phyloP scores from a whole-genome alignment of 2,113 vertebrate species.

The Nothoprocta perdicaria region DNA sequence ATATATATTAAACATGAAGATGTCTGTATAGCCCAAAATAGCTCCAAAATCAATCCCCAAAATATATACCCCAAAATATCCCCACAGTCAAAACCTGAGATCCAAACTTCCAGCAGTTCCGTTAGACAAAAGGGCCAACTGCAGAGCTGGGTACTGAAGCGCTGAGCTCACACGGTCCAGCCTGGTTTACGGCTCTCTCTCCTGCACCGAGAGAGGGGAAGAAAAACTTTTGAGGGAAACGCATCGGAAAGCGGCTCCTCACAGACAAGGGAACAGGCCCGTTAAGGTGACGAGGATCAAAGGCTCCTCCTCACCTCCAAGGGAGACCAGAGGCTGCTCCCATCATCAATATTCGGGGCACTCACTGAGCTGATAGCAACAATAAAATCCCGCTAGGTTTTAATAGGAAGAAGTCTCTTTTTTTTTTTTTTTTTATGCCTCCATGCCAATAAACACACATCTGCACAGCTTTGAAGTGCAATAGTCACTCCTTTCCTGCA shows the following conservation, averaged over 20 bases:
- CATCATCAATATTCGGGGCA: too few species aligned
- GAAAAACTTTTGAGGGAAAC: accelerated
- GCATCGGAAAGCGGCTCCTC: not conserved
- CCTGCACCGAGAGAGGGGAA: not conserved
- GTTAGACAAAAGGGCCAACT: not conserved
- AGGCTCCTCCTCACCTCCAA: not conserved
- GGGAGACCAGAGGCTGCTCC: not conserved
- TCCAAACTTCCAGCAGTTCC: not conserved
- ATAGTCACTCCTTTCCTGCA: not conserved
- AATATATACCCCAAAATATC: too few species aligned
- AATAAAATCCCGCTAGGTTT: not conserved
- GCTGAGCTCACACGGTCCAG: not conserved
- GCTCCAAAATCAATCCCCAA: not conserved
- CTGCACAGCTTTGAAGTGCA: not conserved
- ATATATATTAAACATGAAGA: not conserved
- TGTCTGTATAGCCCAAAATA: not conserved
- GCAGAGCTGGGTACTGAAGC: accelerated
- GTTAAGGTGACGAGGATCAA: not conserved
- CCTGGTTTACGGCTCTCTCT: not conserved
- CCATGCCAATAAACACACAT: not conserved
- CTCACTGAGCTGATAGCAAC: not conserved
- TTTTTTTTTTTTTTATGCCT: not conserved
- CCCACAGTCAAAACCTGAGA: not conserved
- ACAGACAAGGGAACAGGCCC: accelerated
- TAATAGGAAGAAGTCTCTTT: not conserved